Conservation (phyloP, 2,113 vertebrate species). For the Neodontobutis hainanensis region DNA sequence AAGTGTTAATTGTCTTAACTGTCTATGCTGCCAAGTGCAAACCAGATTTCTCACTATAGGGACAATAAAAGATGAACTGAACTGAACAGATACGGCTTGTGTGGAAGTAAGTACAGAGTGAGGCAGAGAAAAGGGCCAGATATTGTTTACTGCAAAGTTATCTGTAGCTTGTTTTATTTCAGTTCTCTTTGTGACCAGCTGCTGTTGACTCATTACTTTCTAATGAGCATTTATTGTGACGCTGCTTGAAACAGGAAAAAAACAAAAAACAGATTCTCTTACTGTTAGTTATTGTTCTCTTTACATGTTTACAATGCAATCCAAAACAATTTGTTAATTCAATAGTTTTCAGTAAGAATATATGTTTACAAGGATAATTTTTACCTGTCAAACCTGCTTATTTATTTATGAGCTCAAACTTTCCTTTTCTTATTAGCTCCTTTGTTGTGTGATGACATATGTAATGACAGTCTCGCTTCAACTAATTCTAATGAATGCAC, state of each 20-base stretch:
- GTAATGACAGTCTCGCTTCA: not conserved
- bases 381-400: not conserved
- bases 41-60: no score
- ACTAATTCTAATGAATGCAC: slow-evolving; percentile 17
- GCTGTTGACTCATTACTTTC: slow-evolving; percentile 56
- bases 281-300: no score
- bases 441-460: not conserved
- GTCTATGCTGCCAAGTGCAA: no score
- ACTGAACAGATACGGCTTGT: slow-evolving; percentile 41
- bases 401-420: not conserved
- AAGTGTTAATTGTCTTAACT: no score
- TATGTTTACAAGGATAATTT: not conserved
- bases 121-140: slow-evolving; percentile 16
- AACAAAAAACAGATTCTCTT: not conserved
- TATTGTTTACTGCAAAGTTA: slow-evolving; percentile 47
- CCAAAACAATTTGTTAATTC: no score
- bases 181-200: slow-evolving; percentile 43
- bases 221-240: slow-evolving; percentile 42
- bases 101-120: slow-evolving; percentile 32
- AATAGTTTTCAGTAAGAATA: no score
- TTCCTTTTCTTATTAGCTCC: no score
- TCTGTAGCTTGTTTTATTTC: slow-evolving; percentile 52
- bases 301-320: no score
- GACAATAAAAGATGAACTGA: no score
- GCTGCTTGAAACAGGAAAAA: slow-evolving; percentile 6